Conservation (phyloP, 2,888 invertebrate genomes). For the Nephrotoma flavescens region DNA sequence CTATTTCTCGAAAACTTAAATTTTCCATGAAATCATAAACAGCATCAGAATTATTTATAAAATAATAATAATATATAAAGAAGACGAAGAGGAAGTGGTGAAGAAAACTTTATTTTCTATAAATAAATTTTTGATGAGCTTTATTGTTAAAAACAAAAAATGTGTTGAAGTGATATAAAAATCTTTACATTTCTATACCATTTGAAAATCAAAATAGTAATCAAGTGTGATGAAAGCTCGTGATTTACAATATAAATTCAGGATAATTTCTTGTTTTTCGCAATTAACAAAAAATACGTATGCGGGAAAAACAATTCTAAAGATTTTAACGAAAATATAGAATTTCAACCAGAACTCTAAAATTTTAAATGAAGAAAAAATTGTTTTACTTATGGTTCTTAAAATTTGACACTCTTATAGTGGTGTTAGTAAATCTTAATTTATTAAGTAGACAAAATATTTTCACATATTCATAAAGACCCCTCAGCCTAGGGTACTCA, state of each 20-base stretch:
- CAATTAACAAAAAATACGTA: too few species aligned
- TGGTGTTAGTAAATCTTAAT: too few species aligned
- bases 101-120: not conserved
- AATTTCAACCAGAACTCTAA: too few species aligned
- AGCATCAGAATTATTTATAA: not conserved
- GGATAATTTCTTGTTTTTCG: too few species aligned
- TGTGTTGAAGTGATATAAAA: not conserved
- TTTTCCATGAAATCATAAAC: not conserved
- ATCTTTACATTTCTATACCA: not conserved
- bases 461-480: too few species aligned
- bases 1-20: not conserved
- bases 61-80: not conserved
- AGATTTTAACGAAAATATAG: too few species aligned
- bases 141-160: not conserved
- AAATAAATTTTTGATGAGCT: not conserved
- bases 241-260: not conserved
- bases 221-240: not conserved
- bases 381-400: too few species aligned
- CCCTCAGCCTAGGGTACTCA: too few species aligned
- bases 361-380: too few species aligned
- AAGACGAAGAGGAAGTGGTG: not conserved
- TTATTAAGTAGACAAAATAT: too few species aligned
- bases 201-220: not conserved
- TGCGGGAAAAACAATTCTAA: too few species aligned
- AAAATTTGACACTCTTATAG: too few species aligned